phyloP scores from a whole-genome alignment of 2,797 vertebrate genomes.

The Octomys mimax region DNA sequence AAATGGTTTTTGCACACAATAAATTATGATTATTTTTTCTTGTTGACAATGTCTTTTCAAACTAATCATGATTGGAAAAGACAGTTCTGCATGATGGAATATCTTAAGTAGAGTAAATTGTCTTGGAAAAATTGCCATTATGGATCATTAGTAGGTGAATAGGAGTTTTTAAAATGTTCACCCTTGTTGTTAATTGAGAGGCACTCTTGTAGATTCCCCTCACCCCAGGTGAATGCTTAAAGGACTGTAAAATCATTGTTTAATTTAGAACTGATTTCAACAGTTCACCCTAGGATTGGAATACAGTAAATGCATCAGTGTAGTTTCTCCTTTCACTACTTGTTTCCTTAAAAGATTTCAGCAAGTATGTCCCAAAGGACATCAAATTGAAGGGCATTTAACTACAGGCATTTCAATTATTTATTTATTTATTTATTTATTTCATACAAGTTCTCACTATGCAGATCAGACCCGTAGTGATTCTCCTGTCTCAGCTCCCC shows the following conservation, averaged over 20 bases:
- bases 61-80: conserved; percentile 29
- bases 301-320: background rate
- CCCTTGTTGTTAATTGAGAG: conserved; percentile 25
- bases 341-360: conserved; percentile 54
- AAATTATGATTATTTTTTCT: conserved; percentile 13
- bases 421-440: no score
- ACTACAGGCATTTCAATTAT: no score
- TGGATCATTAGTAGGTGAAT: conserved; percentile 55
- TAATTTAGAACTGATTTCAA: conserved; percentile 46
- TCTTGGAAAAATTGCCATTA: conserved; percentile 19
- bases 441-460: no score
- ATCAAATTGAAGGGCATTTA: background rate
- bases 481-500: no score
- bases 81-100: conserved; percentile 17
- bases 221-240: background rate
- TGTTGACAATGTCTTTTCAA: conserved; percentile 16
- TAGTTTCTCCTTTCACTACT: background rate
- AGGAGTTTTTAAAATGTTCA: background rate
- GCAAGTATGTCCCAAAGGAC: background rate
- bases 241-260: background rate
- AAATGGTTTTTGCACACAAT: background rate
- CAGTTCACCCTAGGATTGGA: background rate
- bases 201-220: conserved; percentile 1
- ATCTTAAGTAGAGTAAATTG: conserved; percentile 59
- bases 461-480: no score